These are phyloP conservation scores for Aplocera efformata DNA, from an alignment of 2,888 invertebrate species.

Conservation along the genomic window DNA sequence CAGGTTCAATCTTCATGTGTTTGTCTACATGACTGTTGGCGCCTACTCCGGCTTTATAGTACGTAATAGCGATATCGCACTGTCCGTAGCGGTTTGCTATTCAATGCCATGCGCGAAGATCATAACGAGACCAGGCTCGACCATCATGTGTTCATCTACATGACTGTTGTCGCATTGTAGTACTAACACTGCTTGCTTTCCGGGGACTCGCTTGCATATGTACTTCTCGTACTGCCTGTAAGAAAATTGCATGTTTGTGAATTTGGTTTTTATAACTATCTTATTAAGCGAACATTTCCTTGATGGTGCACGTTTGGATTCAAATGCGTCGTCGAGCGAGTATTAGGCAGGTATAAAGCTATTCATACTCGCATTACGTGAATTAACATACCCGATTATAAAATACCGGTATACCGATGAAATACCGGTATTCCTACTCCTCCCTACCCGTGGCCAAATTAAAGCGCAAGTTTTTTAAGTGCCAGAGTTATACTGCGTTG, in stretches of 20 bases:
- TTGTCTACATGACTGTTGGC: neutral
- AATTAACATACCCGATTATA: too few relatives aligned
- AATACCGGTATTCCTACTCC: too few relatives aligned
- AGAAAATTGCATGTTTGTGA: slow-evolving; percentile 16
- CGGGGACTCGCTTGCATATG: slow-evolving; percentile 95
- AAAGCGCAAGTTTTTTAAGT: too few relatives aligned
- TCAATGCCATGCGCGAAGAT: slow-evolving; percentile 99
- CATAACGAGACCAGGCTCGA: slow-evolving; percentile 98
- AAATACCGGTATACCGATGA: too few relatives aligned
- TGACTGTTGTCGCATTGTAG: slow-evolving; percentile 96
- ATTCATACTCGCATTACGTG: too few relatives aligned
- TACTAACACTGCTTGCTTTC: slow-evolving; percentile 97
- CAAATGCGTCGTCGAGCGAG: too few relatives aligned
- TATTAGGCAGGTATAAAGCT: too few relatives aligned
- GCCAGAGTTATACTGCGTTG: too few relatives aligned
- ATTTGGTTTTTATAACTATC: neutral
- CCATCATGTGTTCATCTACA: slow-evolving; percentile 97
- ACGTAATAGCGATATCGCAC: neutral
- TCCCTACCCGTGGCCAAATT: too few relatives aligned
- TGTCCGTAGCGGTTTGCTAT: slow-evolving; percentile 49
- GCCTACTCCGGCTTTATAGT: neutral
- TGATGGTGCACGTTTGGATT: too few relatives aligned
- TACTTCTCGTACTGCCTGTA: slow-evolving; percentile 91
- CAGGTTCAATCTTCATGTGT: neutral
- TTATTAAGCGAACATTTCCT: neutral